phyloP scores from a whole-genome alignment of 2,888 invertebrate genomes.

The Alloscopus bannaensis region DNA sequence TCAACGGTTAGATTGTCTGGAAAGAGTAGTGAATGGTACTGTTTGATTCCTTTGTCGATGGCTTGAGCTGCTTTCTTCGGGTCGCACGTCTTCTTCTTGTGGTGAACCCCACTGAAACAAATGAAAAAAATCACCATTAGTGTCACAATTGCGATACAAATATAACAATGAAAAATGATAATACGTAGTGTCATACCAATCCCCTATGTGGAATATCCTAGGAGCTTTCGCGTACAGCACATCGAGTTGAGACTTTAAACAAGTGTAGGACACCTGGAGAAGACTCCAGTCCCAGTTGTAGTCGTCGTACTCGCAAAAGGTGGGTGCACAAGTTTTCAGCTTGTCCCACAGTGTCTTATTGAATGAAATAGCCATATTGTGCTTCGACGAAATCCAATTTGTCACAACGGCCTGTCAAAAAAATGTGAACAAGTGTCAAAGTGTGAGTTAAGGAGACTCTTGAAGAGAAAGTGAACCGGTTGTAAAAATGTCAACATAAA shows the following conservation, averaged over 20 bases:
- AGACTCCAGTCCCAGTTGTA: slow-evolving; percentile 99
- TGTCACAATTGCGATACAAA: neutral
- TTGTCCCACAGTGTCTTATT: slow-evolving; percentile 91
- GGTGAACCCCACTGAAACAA: slow-evolving; percentile 93
- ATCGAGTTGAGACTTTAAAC: slow-evolving; percentile 82
- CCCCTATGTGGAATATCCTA: slow-evolving; percentile 98
- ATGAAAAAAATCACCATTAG: slow-evolving; percentile 10
- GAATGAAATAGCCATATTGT: slow-evolving; percentile 99
- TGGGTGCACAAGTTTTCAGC: slow-evolving; percentile 86
- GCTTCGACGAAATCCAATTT: slow-evolving; percentile 97
- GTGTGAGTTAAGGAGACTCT: too few species aligned
- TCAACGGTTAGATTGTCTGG: slow-evolving; percentile 76
- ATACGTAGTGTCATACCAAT: slow-evolving; percentile 84
- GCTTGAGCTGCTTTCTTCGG: slow-evolving; percentile 80
- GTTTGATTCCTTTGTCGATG: slow-evolving; percentile 75
- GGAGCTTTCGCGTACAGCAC: slow-evolving; percentile 90
- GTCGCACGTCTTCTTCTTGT: slow-evolving; percentile 94
- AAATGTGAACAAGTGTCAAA: too few species aligned
- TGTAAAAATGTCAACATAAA: too few species aligned
- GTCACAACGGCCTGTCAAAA: slow-evolving; percentile 88
- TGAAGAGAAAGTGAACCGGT: too few species aligned
- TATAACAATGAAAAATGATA: neutral
- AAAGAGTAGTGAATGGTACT: slow-evolving; percentile 76
- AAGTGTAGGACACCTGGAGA: slow-evolving; percentile 91
- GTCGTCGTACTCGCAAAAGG: slow-evolving; percentile 97